phyloP scores from a whole-genome alignment of 2,113 vertebrate species.

The Spermophilus dauricus region DNA sequence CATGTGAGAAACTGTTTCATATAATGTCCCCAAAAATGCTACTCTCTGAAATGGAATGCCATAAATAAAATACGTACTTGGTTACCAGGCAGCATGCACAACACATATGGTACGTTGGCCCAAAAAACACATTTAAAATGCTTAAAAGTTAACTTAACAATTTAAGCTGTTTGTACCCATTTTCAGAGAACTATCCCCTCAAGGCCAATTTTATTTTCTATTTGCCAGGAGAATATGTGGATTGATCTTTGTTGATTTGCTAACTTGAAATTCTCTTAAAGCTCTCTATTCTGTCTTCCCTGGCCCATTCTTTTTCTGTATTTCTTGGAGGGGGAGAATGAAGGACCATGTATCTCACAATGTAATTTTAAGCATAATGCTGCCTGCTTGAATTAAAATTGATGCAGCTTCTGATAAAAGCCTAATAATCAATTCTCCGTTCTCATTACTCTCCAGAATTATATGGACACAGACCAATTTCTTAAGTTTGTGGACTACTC shows the following conservation, averaged over 20 bases:
- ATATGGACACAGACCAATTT: conserved; percentile 88
- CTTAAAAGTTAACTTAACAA: conserved; percentile 83
- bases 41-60: conserved; percentile 75
- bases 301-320: conserved; percentile 12
- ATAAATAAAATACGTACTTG: conserved; percentile 79
- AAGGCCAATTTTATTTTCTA: conserved; percentile 80
- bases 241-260: conserved; percentile 61
- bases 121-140: conserved; percentile 74
- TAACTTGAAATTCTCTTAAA: conserved; percentile 69
- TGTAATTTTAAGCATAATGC: conserved; percentile 80
- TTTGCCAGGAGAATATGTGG: conserved; percentile 63
- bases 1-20: conserved; percentile 65
- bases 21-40: conserved; percentile 79
- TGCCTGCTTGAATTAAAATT: conserved; percentile 85
- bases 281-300: background rate
- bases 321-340: conserved; percentile 11
- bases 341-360: conserved; percentile 46
- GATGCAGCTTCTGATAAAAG: conserved; percentile 85
- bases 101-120: conserved; percentile 78
- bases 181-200: conserved; percentile 71
- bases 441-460: conserved; percentile 92
- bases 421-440: conserved; percentile 92
- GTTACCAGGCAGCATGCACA: conserved; percentile 78
- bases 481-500: conserved; percentile 91
- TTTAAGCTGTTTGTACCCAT: conserved; percentile 70